Percentiles rank a stretch among this genome's conserved stretches.
phyloP scores from a whole-genome alignment of 2,113 vertebrate genomes.

The Spheniscus mendiculus region DNA sequence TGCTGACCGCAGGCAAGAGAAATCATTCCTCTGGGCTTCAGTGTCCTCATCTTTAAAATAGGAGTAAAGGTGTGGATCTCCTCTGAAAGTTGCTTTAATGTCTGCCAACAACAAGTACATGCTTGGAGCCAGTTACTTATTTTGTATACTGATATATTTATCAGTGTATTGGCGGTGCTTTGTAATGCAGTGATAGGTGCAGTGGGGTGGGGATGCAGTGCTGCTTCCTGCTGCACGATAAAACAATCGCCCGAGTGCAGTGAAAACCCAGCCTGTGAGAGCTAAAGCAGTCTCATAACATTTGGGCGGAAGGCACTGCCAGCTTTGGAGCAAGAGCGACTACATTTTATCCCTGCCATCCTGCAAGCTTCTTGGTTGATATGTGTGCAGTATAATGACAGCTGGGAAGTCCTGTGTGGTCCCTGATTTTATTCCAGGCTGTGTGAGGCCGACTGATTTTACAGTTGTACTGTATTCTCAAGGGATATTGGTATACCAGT shows the following conservation, averaged over 20 bases:
- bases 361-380: neutral
- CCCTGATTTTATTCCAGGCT: neutral
- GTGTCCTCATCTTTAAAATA: neutral
- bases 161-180: neutral
- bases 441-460: neutral
- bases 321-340: neutral
- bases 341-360: neutral
- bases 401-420: neutral
- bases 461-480: neutral
- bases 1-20: neutral
- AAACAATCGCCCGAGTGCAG: accelerated
- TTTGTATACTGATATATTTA: neutral
- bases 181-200: neutral
- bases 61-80: neutral
- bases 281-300: neutral
- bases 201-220: too few relatives aligned
- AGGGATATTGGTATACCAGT: neutral
- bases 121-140: neutral
- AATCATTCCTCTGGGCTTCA: neutral
- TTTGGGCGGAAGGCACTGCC: neutral
- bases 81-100: neutral
- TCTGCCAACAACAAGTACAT: neutral
- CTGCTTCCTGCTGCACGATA: neutral
- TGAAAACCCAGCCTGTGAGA: neutral
- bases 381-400: neutral